Conservation (phyloP, 2,113 vertebrate species). For the Heteronetta atricapilla region DNA sequence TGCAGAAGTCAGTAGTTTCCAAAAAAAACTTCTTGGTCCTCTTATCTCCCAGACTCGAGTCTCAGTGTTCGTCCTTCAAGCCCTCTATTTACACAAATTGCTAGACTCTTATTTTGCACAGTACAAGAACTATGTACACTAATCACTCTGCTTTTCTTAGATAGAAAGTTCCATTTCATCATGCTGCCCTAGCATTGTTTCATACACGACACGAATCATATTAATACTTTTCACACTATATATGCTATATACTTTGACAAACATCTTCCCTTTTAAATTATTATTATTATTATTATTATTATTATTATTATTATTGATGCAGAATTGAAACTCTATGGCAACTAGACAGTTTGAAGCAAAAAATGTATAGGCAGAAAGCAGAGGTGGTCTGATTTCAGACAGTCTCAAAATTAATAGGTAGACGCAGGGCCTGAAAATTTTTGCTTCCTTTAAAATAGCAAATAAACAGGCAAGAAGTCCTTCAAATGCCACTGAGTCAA, state of each 20-base stretch:
- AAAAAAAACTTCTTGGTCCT: too few relatives aligned
- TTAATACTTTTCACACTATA: too few relatives aligned
- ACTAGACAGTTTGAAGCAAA: neutral
- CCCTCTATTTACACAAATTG: too few relatives aligned
- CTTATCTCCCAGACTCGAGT: too few relatives aligned
- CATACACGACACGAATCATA: too few relatives aligned
- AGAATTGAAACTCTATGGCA: neutral
- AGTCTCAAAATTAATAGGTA: neutral
- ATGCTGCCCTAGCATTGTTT: too few relatives aligned
- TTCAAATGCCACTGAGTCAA: neutral
- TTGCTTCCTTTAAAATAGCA: neutral
- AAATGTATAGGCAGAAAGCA: neutral
- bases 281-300: neutral
- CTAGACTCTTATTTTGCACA: too few relatives aligned
- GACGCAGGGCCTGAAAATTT: neutral
- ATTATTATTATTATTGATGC: neutral
- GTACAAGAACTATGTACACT: too few relatives aligned
- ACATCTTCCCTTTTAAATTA: neutral
- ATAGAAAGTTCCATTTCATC: too few relatives aligned
- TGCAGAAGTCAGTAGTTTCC: too few relatives aligned
- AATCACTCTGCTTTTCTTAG: too few relatives aligned
- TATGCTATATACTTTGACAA: neutral
- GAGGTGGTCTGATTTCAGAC: neutral
- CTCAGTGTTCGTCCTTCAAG: too few relatives aligned
- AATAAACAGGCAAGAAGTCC: neutral